Evolutionary conservation across 2,797 vertebrate genomes (phyloP), one percentile per base, ranked within the genome.

Genomic region (Rhadinocentrus ornatus): DNA sequence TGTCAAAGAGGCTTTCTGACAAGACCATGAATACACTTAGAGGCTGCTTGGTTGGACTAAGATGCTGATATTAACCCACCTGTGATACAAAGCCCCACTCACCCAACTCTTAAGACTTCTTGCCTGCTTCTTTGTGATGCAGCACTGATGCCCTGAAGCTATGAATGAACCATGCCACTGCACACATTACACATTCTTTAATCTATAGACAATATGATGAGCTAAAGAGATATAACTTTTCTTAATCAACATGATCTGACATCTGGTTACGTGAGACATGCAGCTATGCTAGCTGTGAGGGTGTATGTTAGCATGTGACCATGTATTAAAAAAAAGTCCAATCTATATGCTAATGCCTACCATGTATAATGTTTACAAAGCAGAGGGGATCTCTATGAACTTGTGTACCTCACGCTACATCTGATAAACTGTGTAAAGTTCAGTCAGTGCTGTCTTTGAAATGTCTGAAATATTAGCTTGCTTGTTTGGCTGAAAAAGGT

Each of bases 21-120:
- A 91, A 89, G 84, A 85, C 89, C 82, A 92, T 92, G 88, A 92
- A 93, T 92, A 91, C 83, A 74, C 87, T 90, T 91, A 92, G 87
- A 64, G 87, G 81, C 75, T 85, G 67, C 89, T 89, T 83, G 78
- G 82, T 89, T 78, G 37, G n/a, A 86, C 89, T 82, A 27, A 84
- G 83, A 88, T 70, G 81, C 82, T 83, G 85, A 92, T 88, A 89
- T 88, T 88, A 90, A 87, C 78, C 86, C 82, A 87, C 78, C 86
- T 83, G 70, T 69, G 85, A 90, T 82, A 73, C 84, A 83, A 69
- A 84, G 77, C 75, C 78, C 68, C 69, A n/a, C 81, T 89, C 76
- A 7, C 62, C 29, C 37, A 8, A 60, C 75, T 71, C 78, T 31
- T 71, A 58, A 22, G 9, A 75, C 74, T 12, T 46, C 78, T 77